These are phyloP conservation scores for Lasiommata megera DNA, from an alignment of 2,888 invertebrate genomes.

Conservation along the genomic window DNA sequence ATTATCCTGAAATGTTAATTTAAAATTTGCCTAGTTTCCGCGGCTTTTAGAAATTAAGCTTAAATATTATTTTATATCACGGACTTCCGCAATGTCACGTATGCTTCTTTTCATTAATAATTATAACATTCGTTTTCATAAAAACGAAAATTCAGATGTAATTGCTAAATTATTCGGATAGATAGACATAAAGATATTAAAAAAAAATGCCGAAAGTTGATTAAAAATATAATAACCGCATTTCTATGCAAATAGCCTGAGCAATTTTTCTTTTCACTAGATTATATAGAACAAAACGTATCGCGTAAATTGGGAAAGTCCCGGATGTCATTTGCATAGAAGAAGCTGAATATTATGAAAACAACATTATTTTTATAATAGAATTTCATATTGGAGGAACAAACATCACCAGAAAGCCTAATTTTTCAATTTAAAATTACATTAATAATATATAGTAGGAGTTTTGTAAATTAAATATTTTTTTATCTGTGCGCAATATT, in stretches of 20 bases:
- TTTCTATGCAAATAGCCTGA: conserved; percentile 10
- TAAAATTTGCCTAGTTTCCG: too few relatives aligned
- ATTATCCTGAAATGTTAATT: too few relatives aligned
- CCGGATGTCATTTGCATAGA: conserved; percentile 6
- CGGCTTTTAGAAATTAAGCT: too few relatives aligned
- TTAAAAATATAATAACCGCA: conserved; percentile 3
- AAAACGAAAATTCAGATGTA: too few relatives aligned
- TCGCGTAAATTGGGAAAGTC: neutral
- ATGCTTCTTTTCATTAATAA: too few relatives aligned
- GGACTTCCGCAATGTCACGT: too few relatives aligned
- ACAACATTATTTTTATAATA: neutral
- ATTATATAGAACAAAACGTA: conserved; percentile 5
- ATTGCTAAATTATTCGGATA: neutral
- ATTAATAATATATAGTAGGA: too few relatives aligned
- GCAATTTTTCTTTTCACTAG: conserved; percentile 5
- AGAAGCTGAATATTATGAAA: neutral
- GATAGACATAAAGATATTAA: neutral
- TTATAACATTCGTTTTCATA: too few relatives aligned
- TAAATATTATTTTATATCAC: too few relatives aligned
- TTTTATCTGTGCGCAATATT: neutral
- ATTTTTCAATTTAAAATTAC: neutral
- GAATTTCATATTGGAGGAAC: neutral
- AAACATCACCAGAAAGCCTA: neutral
- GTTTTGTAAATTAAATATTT: too few relatives aligned
- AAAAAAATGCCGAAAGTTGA: neutral